Conservation (phyloP, 30 jellyfish, hydroid and myxozoan species). For the Hydractinia symbiolongicarpus region DNA sequence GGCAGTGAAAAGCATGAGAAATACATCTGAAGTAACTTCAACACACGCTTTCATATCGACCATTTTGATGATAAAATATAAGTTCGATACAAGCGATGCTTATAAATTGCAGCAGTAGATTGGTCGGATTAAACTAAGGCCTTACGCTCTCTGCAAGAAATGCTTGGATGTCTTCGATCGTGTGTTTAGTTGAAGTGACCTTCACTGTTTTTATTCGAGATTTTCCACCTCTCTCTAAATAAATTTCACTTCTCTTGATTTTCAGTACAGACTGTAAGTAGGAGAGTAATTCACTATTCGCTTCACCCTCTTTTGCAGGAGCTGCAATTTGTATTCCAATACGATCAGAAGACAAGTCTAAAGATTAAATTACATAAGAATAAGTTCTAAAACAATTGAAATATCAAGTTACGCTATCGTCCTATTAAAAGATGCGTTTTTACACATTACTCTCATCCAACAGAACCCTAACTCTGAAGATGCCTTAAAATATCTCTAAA, state of each 20-base stretch:
- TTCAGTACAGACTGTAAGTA: neutral
- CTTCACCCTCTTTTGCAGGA: neutral
- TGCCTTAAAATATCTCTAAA: too few relatives aligned
- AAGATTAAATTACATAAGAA: neutral
- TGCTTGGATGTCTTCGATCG: too few relatives aligned
- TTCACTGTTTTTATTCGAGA: neutral
- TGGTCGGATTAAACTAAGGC: too few relatives aligned
- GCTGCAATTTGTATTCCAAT: constrained; percentile 13
- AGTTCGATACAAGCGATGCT: too few relatives aligned
- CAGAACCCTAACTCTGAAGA: too few relatives aligned
- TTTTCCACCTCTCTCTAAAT: neutral
- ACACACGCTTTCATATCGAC: neutral
- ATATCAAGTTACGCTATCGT: too few relatives aligned
- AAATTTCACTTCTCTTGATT: neutral
- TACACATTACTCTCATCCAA: too few relatives aligned
- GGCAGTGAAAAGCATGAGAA: neutral
- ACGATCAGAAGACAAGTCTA: neutral
- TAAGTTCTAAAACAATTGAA: too few relatives aligned
- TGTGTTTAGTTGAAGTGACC: neutral
- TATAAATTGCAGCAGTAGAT: too few relatives aligned
- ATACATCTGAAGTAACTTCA: neutral
- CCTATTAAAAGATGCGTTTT: too few relatives aligned
- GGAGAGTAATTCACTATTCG: neutral
- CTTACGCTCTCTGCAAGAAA: too few relatives aligned
- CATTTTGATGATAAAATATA: neutral